Conservation (phyloP, 1,140 invertebrate species). For the Globodera rostochiensis region DNA sequence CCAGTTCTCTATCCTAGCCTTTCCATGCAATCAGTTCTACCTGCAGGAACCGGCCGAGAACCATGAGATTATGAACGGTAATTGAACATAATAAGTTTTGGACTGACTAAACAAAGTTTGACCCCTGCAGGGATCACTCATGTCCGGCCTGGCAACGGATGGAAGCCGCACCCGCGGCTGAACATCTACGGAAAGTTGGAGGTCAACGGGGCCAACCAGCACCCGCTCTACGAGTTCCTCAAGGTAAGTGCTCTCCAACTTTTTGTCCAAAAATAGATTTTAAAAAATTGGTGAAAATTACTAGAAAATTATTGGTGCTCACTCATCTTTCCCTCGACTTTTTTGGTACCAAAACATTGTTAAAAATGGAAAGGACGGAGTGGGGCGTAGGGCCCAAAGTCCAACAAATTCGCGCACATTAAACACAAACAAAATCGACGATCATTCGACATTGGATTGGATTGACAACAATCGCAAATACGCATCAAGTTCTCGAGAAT, state of each 20-base stretch:
- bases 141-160: constrained; percentile 68
- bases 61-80: constrained; percentile 63
- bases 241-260: constrained; percentile 61
- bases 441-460: too few species aligned
- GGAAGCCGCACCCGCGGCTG: constrained; percentile 66
- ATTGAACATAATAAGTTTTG: background rate
- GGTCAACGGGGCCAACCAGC: constrained; percentile 67
- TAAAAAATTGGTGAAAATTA: constrained; percentile 16
- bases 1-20: constrained; percentile 64
- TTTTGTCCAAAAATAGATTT: too few species aligned
- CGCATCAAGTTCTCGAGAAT: too few species aligned
- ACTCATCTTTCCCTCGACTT: background rate
- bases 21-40: constrained; percentile 69
- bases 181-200: constrained; percentile 67
- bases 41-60: constrained; percentile 66
- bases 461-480: too few species aligned
- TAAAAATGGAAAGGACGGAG: background rate
- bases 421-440: too few species aligned
- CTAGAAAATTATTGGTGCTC: background rate
- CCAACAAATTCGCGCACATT: too few species aligned
- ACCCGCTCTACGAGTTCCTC: constrained; percentile 67
- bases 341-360: too few species aligned
- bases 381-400: background rate
- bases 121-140: constrained; percentile 62
- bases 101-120: constrained; percentile 14